Evolutionary conservation across 2,797 vertebrate species (phyloP), one percentile per base, ranked within the genome.

Genomic region (Premnoplex brunnescens): DNA sequence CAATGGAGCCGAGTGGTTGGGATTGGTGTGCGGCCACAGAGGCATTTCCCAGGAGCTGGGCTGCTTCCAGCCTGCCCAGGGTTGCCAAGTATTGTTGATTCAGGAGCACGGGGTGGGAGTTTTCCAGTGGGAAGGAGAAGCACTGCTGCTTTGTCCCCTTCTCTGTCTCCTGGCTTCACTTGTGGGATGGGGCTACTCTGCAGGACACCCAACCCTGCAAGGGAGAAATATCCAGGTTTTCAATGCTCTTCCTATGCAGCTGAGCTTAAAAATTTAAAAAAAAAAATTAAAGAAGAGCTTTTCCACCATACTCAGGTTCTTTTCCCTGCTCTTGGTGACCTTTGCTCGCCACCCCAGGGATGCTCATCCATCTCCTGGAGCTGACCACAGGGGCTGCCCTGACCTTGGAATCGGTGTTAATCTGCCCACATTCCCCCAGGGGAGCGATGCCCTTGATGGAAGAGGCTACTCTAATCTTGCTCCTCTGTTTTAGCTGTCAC

Each of bases 51-150:
- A 4, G 34, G 60, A 37, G 76, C 75, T 67, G 93, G 87, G 75
- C 79, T 76, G 12, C 1, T 83, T 92, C 93, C 94, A 95, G 89
- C 56, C 78, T 59, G 64, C 56, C 52, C 41, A 9, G 7, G 56
- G 52, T 64, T 92, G 89, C 93, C 89, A 71, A 74, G 36, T 17
- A 58, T 86, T 93, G 92, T 94, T 23, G n/a, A 58, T 94, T 81
- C 48, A 41, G 84, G 76, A 83, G 63, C 6, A 0, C 3, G 2
- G 1, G 14, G 72, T 77, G 54, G 85, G 64, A 93, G 73, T 64
- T 86, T 89, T 81, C 79, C 82, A 78, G 60, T 16, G 67, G 82
- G 85, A 85, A 82, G 87, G 75, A 87, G 67, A 66, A 63, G 71
- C 1, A 0, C 21, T 83, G 46, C 41, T 77, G 68, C 76, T 51